Evolutionary conservation across 2,888 invertebrate species (phyloP).

Genomic region (Latheticus oryzae): DNA sequence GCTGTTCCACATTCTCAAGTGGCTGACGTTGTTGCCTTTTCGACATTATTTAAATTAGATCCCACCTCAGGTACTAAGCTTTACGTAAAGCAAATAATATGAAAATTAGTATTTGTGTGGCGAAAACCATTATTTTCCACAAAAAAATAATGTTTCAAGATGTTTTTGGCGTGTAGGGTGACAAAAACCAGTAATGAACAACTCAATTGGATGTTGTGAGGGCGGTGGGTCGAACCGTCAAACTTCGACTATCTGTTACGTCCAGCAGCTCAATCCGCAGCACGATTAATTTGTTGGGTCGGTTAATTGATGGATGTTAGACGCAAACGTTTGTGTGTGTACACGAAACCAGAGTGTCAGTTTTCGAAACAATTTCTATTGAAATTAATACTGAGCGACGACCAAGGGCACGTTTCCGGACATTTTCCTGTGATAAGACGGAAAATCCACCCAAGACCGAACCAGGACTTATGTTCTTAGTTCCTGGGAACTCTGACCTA

Average conservation of each 20-base stretch:
- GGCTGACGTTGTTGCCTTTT: constrained; percentile 6
- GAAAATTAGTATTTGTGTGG: too few relatives aligned
- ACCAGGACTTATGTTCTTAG: constrained; percentile 25
- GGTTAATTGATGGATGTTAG: constrained; percentile 36
- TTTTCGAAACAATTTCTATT: constrained; percentile 26
- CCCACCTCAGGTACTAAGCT: constrained; percentile 2
- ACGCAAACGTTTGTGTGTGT: constrained; percentile 22
- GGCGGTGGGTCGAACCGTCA: constrained; percentile 7
- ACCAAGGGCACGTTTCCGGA: constrained; percentile 16
- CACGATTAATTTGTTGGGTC: constrained; percentile 33
- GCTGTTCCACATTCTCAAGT: constrained; percentile 9
- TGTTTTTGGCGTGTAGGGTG: too few relatives aligned
- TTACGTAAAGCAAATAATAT: too few relatives aligned
- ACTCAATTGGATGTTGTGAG: not conserved
- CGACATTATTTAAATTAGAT: constrained; percentile 10
- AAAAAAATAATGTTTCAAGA: too few relatives aligned
- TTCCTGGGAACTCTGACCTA: constrained; percentile 29
- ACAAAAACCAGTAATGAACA: too few relatives aligned
- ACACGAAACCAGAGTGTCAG: constrained; percentile 30
- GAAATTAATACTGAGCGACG: constrained; percentile 26
- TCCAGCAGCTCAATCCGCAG: constrained; percentile 24
- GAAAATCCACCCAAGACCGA: constrained; percentile 16
- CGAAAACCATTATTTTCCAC: too few relatives aligned
- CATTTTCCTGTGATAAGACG: constrained; percentile 19
- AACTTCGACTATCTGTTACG: constrained; percentile 27